Evolutionary conservation across 2,797 vertebrate genomes (phyloP).

Genomic region (Protosalanx chinensis): DNA sequence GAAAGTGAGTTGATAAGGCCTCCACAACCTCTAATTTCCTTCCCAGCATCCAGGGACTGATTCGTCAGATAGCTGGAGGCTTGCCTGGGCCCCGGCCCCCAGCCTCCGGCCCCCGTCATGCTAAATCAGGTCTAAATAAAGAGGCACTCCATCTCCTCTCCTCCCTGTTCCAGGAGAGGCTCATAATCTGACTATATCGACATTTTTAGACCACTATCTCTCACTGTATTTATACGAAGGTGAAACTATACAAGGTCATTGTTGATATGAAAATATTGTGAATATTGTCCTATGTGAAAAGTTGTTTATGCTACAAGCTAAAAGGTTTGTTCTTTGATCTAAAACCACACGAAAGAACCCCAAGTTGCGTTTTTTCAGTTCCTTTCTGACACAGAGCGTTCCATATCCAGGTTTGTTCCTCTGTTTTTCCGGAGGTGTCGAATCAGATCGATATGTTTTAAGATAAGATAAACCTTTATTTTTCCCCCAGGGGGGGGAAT

Average conservation of each 20-base stretch:
- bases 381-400: too few species aligned
- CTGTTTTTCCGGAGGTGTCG: too few species aligned
- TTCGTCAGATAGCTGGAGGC: conserved; percentile 17
- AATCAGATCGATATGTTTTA: too few species aligned
- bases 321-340: too few species aligned
- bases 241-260: background rate
- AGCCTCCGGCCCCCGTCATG: background rate
- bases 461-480: too few species aligned
- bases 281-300: background rate
- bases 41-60: conserved; percentile 9
- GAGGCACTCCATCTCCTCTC: background rate
- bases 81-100: background rate
- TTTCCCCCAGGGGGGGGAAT: too few species aligned
- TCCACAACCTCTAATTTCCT: conserved; percentile 10
- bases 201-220: background rate
- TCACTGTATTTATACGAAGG: background rate
- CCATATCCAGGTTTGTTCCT: too few species aligned
- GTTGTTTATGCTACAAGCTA: too few species aligned
- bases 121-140: conserved; percentile 14
- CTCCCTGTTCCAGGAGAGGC: background rate
- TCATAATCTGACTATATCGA: background rate
- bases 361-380: too few species aligned
- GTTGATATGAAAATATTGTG: background rate
- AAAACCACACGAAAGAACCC: too few species aligned
- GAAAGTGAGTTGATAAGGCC: background rate